Base-by-base conservation (phyloP, 2,113 vertebrate genomes). In the Brachyistius frenatus region DNA sequence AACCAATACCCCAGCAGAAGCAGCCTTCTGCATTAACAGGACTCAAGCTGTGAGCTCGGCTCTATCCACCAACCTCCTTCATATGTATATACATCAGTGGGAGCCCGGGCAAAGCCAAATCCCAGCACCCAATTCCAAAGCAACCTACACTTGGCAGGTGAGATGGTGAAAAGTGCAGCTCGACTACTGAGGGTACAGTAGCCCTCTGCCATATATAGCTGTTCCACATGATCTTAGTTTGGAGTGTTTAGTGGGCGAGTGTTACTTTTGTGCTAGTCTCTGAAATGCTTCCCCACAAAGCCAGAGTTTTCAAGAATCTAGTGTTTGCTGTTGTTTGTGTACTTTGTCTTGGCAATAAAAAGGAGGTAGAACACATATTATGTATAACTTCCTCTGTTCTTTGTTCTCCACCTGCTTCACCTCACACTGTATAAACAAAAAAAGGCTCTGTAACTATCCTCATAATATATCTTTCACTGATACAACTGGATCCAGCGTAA, bases 101-200 rank as follows among this genome's bases (percentile, higher is more conserved):
- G 86, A 86, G 85, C 83, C 41, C 37, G 77, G 71, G 66, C 70
- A 31, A 65, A 83, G 89, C 88, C 90, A 94, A 86, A 90, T 93
- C 88, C 80, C 80, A 74, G 75, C 64, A 74, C 83, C 86, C 86
- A 66, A 69, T 61, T 92, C 89, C 88, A 89, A 89, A 84, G 84
- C 91, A 92, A 91, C 94, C 93, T 92, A 94, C 93, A 92, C 91
- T 94, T 94, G 93, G 94, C 93, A 93, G 76, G 84, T 84, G 64
- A 90, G 55, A 85, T 80, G 87, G 89, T 83, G 85, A 69, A 85
- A 82, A 92, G 66, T 80, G 67, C 70, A 90, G 79, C 85, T 86
- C 31, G 39, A 79, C 79, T 86, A 73, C 53, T 80, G 86, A 86
- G 72, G 81, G 78, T 83, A 81, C 75, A 80, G 86, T 77, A 56